These are phyloP conservation scores for Stictonetta naevosa DNA, from an alignment of 2,113 vertebrate genomes.

Conservation along the genomic window DNA sequence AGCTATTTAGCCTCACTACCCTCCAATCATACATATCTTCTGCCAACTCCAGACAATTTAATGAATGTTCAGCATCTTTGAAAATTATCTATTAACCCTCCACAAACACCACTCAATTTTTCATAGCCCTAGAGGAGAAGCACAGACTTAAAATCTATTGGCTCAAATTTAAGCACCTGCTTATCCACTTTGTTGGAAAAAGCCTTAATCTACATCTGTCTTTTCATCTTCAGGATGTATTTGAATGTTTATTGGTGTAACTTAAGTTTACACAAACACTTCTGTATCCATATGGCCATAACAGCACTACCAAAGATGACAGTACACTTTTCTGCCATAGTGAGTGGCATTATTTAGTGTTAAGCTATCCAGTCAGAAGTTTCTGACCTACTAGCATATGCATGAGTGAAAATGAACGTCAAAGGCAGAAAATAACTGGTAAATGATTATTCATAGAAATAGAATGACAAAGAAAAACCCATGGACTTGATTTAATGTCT, in stretches of 20 bases:
- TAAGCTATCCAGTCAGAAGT: neutral
- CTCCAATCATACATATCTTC: neutral
- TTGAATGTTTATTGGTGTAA: neutral
- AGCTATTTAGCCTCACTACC: neutral
- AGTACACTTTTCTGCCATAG: accelerated
- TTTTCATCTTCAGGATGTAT: neutral
- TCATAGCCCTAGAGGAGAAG: neutral
- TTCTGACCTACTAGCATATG: neutral
- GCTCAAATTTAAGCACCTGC: neutral
- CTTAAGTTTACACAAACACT: neutral
- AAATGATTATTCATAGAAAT: neutral
- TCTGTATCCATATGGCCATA: accelerated
- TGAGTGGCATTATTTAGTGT: neutral
- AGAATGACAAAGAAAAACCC: neutral
- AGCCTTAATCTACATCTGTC: neutral
- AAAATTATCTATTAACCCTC: conserved; percentile 9
- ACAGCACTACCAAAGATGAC: neutral
- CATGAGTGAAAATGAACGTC: neutral
- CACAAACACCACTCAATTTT: neutral
- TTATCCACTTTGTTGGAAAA: neutral
- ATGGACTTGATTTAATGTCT: neutral
- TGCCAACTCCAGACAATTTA: neutral
- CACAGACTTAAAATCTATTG: neutral
- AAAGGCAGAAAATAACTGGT: neutral
- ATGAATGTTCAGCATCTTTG: neutral